phyloP scores from a whole-genome alignment of 2,888 invertebrate species.

The Morpho achilles region DNA sequence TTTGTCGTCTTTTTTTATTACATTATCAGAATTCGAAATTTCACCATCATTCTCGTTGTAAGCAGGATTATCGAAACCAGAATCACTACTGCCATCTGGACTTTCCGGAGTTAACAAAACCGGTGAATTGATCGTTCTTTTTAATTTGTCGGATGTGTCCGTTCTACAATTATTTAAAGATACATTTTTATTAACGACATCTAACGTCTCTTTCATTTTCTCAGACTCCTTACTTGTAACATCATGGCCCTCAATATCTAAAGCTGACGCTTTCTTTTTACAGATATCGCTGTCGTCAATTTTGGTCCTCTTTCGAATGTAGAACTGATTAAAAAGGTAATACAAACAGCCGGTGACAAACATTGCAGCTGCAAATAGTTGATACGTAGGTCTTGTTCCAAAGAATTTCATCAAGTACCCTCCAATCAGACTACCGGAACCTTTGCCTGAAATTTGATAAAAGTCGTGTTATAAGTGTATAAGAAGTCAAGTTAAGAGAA shows the following conservation, averaged over 20 bases:
- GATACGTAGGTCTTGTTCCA: slow-evolving; percentile 86
- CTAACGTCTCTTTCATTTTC: slow-evolving; percentile 40
- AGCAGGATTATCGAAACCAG: slow-evolving; percentile 69
- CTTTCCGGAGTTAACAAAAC: slow-evolving; percentile 47
- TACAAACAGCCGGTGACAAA: slow-evolving; percentile 83
- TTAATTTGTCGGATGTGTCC: slow-evolving; percentile 23
- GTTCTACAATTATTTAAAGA: slow-evolving; percentile 27
- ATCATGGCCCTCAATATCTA: slow-evolving; percentile 57
- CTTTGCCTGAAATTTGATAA: slow-evolving; percentile 79
- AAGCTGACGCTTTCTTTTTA: slow-evolving; percentile 69
- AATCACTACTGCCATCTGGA: slow-evolving; percentile 69
- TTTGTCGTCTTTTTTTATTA: slow-evolving; percentile 43
- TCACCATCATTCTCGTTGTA: slow-evolving; percentile 54
- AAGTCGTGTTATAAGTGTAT: background rate
- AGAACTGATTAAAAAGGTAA: slow-evolving; percentile 83
- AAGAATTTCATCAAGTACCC: slow-evolving; percentile 86
- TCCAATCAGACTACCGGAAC: slow-evolving; percentile 86
- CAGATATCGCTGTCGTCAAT: slow-evolving; percentile 78
- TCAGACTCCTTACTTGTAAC: slow-evolving; percentile 39
- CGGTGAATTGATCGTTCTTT: slow-evolving; percentile 31
- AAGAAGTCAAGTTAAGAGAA: background rate
- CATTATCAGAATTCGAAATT: slow-evolving; percentile 31
- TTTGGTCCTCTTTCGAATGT: slow-evolving; percentile 77
- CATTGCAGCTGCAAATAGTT: slow-evolving; percentile 82
- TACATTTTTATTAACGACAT: slow-evolving; percentile 46